A percentile compares a stretch with the other conserved stretches of the same genome.
Conservation (phyloP, 1,140 invertebrate species). For the Lepidurus apus region DNA sequence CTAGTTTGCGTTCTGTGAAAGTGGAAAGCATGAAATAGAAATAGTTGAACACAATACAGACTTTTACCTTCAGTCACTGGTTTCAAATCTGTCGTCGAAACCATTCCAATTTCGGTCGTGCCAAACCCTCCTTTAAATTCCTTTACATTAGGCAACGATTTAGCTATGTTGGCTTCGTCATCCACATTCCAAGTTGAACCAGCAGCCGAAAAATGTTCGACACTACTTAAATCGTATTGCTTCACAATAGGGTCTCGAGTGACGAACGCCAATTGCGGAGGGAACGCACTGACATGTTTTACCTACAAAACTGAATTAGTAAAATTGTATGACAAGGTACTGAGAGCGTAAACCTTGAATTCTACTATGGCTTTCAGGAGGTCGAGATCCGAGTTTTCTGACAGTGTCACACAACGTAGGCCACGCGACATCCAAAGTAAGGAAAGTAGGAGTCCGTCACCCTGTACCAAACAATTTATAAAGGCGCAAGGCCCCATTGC, state of each 20-base stretch:
- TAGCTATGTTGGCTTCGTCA: neutral
- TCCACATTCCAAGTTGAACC: neutral
- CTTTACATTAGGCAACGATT: neutral
- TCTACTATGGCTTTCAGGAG: neutral
- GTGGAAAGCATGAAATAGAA: neutral
- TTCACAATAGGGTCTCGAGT: neutral
- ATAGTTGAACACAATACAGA: neutral
- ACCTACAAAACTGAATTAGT: neutral
- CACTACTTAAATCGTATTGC: neutral
- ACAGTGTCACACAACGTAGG: neutral
- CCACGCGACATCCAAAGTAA: neutral
- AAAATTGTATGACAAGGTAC: neutral
- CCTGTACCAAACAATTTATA: slow-evolving; percentile 6
- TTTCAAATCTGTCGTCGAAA: neutral
- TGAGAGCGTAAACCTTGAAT: neutral
- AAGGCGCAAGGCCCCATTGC: neutral
- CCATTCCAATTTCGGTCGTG: slow-evolving; percentile 22
- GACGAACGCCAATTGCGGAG: neutral
- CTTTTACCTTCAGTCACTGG: neutral
- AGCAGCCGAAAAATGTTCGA: neutral
- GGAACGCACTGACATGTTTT: neutral
- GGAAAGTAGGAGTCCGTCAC: neutral
- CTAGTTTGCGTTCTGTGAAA: neutral
- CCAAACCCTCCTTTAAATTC: neutral
- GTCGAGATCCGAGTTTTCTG: neutral